Evolutionary conservation across 1,140 invertebrate genomes (phyloP).

Genomic region (Listronotus oregonensis): DNA sequence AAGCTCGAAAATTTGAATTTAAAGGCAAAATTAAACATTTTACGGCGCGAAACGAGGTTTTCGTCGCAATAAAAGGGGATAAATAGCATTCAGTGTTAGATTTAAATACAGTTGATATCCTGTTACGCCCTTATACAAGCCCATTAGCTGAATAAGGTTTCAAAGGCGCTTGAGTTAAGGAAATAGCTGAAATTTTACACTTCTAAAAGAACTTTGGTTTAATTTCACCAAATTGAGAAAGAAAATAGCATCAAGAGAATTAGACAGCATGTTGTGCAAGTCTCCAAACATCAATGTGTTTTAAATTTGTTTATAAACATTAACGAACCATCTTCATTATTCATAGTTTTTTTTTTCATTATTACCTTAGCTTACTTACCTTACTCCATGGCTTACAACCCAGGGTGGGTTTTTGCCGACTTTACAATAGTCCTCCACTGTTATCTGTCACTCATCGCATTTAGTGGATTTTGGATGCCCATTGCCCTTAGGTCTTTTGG

Average conservation of each 20-base stretch:
- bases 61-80: constrained; percentile 29
- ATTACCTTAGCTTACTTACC: too few species aligned
- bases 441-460: too few species aligned
- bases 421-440: too few species aligned
- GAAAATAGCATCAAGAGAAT: neutral
- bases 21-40: constrained; percentile 31
- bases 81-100: constrained; percentile 27
- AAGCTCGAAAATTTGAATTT: neutral
- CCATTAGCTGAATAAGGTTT: constrained; percentile 17
- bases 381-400: too few species aligned
- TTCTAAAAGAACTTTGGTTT: neutral
- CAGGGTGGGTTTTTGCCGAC: too few species aligned
- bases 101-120: constrained; percentile 34
- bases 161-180: neutral
- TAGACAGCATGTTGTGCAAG: too few species aligned
- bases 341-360: too few species aligned
- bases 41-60: constrained; percentile 18
- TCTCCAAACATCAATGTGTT: too few species aligned
- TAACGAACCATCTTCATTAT: too few species aligned
- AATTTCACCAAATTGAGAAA: neutral
- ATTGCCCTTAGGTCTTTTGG: too few species aligned
- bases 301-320: too few species aligned
- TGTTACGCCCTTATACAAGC: constrained; percentile 27
- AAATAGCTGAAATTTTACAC: neutral
- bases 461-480: too few species aligned